Conservation (phyloP, 2,113 vertebrate species). For the Poeciliopsis retropinna region DNA sequence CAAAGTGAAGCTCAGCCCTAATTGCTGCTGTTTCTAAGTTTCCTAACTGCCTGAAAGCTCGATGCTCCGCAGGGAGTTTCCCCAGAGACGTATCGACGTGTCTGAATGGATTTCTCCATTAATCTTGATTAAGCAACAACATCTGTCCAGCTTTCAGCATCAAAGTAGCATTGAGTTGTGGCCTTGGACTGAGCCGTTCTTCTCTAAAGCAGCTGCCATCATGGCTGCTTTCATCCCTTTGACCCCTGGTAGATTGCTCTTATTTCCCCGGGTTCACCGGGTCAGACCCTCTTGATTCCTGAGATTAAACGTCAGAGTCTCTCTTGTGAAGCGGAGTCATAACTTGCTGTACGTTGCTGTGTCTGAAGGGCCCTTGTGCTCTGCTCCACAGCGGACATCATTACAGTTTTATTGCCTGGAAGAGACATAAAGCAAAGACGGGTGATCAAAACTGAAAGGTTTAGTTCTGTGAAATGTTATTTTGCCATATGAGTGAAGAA, state of each 20-base stretch:
- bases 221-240: constrained; percentile 36
- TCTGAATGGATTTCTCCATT: constrained; percentile 32
- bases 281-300: constrained; percentile 47
- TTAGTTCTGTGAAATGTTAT: background rate
- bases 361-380: constrained; percentile 36
- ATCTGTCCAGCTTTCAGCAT: constrained; percentile 27
- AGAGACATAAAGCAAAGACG: constrained; percentile 10
- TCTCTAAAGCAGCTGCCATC: constrained; percentile 29
- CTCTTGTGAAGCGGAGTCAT: constrained; percentile 48
- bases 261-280: constrained; percentile 62
- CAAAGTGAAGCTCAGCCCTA: background rate
- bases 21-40: constrained; percentile 27
- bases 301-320: constrained; percentile 62
- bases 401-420: constrained; percentile 57
- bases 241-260: constrained; percentile 59
- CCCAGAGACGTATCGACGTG: constrained; percentile 47
- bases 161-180: constrained; percentile 19
- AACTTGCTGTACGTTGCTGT: constrained; percentile 50
- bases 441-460: background rate
- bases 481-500: background rate
- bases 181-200: constrained; percentile 18
- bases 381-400: constrained; percentile 3
- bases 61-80: constrained; percentile 27
- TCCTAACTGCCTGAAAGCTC: constrained; percentile 4
- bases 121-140: constrained; percentile 54